These are phyloP conservation scores for Hyposoter didymator DNA, from an alignment of 2,888 invertebrate genomes.

Conservation along the genomic window DNA sequence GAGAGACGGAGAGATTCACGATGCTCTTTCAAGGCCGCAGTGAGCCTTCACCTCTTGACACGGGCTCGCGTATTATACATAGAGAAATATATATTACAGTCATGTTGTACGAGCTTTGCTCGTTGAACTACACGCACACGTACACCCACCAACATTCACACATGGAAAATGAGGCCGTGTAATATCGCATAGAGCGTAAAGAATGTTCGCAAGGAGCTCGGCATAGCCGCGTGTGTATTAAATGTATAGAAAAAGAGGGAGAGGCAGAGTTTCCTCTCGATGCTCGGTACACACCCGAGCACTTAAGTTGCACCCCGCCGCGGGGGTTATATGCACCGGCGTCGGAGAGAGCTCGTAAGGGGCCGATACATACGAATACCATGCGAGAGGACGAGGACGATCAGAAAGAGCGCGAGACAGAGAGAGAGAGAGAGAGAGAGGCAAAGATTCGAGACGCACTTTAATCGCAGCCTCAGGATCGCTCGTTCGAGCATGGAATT, in stretches of 20 bases:
- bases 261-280: constrained; percentile 46
- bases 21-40: constrained; percentile 78
- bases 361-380: constrained; percentile 46
- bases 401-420: background rate
- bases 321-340: constrained; percentile 49
- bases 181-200: constrained; percentile 38
- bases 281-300: constrained; percentile 72
- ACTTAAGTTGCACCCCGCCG: constrained; percentile 71
- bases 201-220: constrained; percentile 31
- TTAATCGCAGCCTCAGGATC: constrained; percentile 62
- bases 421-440: background rate
- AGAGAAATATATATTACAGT: constrained; percentile 58
- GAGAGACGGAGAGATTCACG: constrained; percentile 45
- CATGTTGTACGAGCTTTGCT: constrained; percentile 40
- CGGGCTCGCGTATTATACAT: constrained; percentile 69
- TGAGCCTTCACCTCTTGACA: constrained; percentile 81
- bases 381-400: constrained; percentile 10
- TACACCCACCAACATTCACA: background rate
- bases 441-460: constrained; percentile 54
- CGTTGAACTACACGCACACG: constrained; percentile 20
- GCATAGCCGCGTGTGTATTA: background rate
- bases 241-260: constrained; percentile 22
- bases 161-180: background rate
- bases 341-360: constrained; percentile 26
- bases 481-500: constrained; percentile 65